Evolutionary conservation across 2,797 vertebrate species (phyloP), one percentile per base, ranked within the genome.

Genomic region (Nothura maculosa): DNA sequence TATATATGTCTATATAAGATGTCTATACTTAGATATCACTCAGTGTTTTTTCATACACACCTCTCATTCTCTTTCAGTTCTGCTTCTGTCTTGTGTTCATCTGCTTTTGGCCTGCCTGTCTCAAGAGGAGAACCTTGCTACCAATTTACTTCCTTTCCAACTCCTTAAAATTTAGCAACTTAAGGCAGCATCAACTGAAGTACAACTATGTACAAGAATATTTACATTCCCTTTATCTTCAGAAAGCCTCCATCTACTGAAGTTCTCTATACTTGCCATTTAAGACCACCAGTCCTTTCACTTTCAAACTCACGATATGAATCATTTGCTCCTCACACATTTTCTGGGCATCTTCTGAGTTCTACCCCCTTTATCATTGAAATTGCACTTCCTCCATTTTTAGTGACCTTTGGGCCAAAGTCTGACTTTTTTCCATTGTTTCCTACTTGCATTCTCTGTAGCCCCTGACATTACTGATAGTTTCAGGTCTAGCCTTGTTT

Each of bases 71-170:
- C 6, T 43, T 43, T 14, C 6, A 1, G 27, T 47, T 24, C 30
- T 25, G 13, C 18, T 25, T 42, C 4, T 25, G 5, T 8, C 1
- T 3, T 9, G 11, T 52, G 12, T 58, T 17, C 17, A 7, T 11
- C 48, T 66, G 14, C 22, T 87, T 81, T 42, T 70, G 38, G 78
- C 47, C 28, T 25, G 22, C 12, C 24, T 79, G 3, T 13, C 19
- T 78, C 21, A 45, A 28, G 10, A 70, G 14, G 32, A 8, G 22
- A 75, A 3, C 4, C 1, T 14, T 21, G 6, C 22, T 50, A 27
- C 6, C 73, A 47, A 47, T 22, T 50, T 25, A 27, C 34, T 32
- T 28, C n/a, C n/a, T 40, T 62, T 10, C 24, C 14, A 27, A 18
- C 32, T 64, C 30, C 18, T 52, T 64, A 42, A 34, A 10, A 14